phyloP scores from a whole-genome alignment of 2,797 vertebrate species.

The Bradypus variegatus region DNA sequence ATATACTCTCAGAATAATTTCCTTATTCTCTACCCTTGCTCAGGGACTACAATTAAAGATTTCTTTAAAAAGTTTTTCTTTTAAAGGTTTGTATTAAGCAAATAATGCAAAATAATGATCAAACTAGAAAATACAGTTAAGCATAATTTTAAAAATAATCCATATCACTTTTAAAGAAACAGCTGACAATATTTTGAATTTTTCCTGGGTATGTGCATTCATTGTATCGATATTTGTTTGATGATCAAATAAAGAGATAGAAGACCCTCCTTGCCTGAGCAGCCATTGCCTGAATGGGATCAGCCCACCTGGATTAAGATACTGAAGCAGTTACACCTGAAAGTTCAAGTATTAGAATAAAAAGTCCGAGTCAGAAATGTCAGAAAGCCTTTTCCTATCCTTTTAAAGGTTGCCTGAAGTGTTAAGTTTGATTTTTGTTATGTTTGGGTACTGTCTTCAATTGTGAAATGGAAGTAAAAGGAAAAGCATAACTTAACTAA shows the following conservation, averaged over 20 bases:
- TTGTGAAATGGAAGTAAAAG: neutral
- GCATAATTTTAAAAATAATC: neutral
- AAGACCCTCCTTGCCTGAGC: neutral
- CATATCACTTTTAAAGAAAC: neutral
- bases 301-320: neutral
- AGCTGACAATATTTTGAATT: neutral
- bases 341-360: neutral
- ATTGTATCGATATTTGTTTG: neutral
- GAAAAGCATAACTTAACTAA: neutral
- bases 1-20: neutral
- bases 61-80: neutral
- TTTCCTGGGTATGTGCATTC: neutral
- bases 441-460: neutral
- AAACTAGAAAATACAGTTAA: neutral
- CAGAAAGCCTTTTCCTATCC: neutral
- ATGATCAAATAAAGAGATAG: neutral
- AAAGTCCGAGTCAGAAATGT: neutral
- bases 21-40: neutral
- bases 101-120: constrained; percentile 9
- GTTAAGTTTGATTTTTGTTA: neutral
- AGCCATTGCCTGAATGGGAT: neutral
- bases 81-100: neutral
- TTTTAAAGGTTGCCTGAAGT: neutral
- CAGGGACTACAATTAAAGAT: neutral
- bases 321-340: neutral